Conservation (phyloP, 2,113 vertebrate genomes). For the Myocastor coypus region DNA sequence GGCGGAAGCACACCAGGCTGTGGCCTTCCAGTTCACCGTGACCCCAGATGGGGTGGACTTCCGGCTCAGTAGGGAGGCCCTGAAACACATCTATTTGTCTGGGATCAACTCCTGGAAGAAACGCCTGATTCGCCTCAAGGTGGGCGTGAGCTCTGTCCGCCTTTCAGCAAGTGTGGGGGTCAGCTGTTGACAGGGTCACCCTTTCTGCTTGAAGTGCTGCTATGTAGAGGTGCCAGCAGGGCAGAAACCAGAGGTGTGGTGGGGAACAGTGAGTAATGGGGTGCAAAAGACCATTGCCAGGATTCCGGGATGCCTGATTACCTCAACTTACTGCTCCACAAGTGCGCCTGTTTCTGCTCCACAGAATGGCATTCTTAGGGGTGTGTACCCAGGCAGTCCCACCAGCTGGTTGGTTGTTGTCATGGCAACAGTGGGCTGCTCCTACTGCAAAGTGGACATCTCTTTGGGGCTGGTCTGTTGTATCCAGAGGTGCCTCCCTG, state of each 20-base stretch:
- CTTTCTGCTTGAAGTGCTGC: too few relatives aligned
- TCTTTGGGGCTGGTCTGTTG: slow-evolving; percentile 92
- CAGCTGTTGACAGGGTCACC: background rate
- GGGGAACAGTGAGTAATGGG: background rate
- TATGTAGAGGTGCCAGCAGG: background rate
- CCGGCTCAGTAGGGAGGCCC: slow-evolving; percentile 93
- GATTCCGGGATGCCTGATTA: background rate
- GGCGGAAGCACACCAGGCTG: slow-evolving; percentile 98
- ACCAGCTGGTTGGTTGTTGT: slow-evolving; percentile 95
- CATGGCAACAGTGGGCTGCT: slow-evolving; percentile 91
- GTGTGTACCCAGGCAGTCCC: slow-evolving; percentile 96
- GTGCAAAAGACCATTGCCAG: background rate
- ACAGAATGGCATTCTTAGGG: slow-evolving; percentile 94
- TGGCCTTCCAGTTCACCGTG: slow-evolving; percentile 98
- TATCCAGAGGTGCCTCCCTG: slow-evolving; percentile 90
- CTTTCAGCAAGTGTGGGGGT: background rate
- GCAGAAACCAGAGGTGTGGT: background rate
- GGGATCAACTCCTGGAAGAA: slow-evolving; percentile 95
- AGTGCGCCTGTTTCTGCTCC: background rate
- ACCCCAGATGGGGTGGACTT: slow-evolving; percentile 95
- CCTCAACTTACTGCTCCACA: background rate
- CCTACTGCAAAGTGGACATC: slow-evolving; percentile 91
- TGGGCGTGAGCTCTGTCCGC: slow-evolving; percentile 69
- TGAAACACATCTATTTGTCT: slow-evolving; percentile 93
- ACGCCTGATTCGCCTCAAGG: slow-evolving; percentile 93